A percentile compares a stretch with the other conserved stretches of the same genome.
Conservation (phyloP, 1,140 invertebrate species). For the Drosophila bifasciata region DNA sequence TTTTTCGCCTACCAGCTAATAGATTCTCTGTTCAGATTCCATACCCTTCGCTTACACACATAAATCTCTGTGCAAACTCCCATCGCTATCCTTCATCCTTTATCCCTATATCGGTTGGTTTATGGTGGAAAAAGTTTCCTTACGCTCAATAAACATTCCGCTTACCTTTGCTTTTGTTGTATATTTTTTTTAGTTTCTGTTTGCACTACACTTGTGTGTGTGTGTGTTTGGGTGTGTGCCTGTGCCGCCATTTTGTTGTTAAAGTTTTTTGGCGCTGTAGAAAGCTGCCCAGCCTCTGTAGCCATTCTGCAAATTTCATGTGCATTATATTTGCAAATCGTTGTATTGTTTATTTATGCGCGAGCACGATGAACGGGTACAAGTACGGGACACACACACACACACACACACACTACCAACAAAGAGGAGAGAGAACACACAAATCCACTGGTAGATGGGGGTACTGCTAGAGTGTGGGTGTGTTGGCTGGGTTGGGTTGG, state of each 20-base stretch:
- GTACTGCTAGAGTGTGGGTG: too few relatives aligned
- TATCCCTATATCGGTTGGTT: slow-evolving; percentile 30
- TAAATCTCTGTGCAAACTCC: slow-evolving; percentile 10
- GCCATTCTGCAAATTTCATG: slow-evolving; percentile 80
- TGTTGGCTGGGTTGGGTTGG: too few relatives aligned
- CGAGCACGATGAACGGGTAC: slow-evolving; percentile 52
- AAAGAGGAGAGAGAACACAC: slow-evolving; percentile 11
- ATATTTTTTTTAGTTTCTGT: slow-evolving; percentile 60
- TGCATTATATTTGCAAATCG: slow-evolving; percentile 78
- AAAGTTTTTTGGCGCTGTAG: slow-evolving; percentile 59
- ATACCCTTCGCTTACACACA: too few relatives aligned
- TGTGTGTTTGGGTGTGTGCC: slow-evolving; percentile 30
- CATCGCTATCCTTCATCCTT: slow-evolving; percentile 33
- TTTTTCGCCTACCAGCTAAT: too few relatives aligned
- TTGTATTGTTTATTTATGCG: slow-evolving; percentile 80
- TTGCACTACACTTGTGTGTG: slow-evolving; percentile 57
- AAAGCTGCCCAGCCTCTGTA: slow-evolving; percentile 57
- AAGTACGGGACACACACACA: slow-evolving; percentile 7
- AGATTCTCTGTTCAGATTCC: too few relatives aligned
- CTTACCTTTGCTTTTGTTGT: slow-evolving; percentile 63
- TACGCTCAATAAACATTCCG: slow-evolving; percentile 78
- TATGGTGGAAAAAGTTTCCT: slow-evolving; percentile 42
- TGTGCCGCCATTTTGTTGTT: slow-evolving; percentile 75
- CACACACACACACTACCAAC: too few relatives aligned
- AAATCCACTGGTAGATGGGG: too few relatives aligned